phyloP scores from a whole-genome alignment of 2,888 invertebrate genomes.

The Oxycera nigricornis region DNA sequence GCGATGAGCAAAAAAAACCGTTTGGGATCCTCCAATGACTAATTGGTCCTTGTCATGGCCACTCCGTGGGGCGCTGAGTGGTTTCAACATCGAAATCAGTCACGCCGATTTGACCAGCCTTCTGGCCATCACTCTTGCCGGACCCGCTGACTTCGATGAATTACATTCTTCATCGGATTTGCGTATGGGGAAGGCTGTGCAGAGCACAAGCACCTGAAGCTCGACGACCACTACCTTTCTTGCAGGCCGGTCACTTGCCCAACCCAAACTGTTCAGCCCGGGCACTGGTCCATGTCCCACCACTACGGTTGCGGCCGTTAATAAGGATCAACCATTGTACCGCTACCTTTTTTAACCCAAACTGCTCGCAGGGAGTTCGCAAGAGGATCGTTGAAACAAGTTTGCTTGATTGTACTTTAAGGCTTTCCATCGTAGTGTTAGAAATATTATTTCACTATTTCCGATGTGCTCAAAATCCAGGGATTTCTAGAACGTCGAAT shows the following conservation, averaged over 20 bases:
- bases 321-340: background rate
- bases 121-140: conserved; percentile 23
- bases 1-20: conserved; percentile 8
- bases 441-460: no score
- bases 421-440: no score
- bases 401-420: no score
- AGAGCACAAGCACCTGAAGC: background rate
- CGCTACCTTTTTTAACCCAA: conserved; percentile 6
- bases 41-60: conserved; percentile 42
- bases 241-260: background rate
- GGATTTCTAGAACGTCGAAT: no score
- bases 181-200: conserved; percentile 25
- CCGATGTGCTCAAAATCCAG: no score
- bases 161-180: conserved; percentile 42
- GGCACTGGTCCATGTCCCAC: conserved; percentile 23
- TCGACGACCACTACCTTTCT: conserved; percentile 24
- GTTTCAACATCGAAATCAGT: conserved; percentile 44
- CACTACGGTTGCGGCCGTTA: background rate
- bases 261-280: background rate
- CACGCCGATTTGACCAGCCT: conserved; percentile 39
- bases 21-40: conserved; percentile 35
- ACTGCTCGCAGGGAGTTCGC: no score
- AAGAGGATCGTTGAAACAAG: background rate
- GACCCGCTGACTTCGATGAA: conserved; percentile 32
- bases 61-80: conserved; percentile 43